Evolutionary conservation across 1,140 invertebrate genomes (phyloP), one percentile per base, ranked within the genome.

Genomic region (Drosophila kurseongensis): DNA sequence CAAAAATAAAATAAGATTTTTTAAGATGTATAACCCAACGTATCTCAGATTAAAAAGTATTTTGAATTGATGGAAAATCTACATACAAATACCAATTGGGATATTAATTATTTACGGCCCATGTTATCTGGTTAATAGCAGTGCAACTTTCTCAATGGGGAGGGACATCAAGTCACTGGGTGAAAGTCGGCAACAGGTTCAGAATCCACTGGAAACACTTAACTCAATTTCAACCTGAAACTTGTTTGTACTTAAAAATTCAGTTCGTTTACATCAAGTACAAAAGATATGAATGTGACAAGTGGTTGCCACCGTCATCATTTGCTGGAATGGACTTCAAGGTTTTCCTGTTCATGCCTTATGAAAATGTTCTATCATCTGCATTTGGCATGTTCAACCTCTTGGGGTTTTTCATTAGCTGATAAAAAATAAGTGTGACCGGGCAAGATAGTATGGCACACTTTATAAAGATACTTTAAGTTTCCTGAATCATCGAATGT

Each of bases 361-460:
- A 67, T 54, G 13, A 45, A 71, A 59, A 51, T 72, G 66, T 72
- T 71, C 54, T 60, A 58, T 72, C 66, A 73, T 51, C 32, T 59
- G 36, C 8, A 9, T 8, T 6, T 35, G 67, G 36, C 63, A 48
- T 71, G 51, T 18, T 57, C 29, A n/a, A 48, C 50, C 7, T n/a
- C 27, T 0, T 16, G 66, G 38, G 16, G 14, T 59, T 71, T 57
- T 27, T 48, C 18, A 5, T 1, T 27, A 14, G 36, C 67, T 71
- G 65, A 69, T 71, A 71, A 69, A 27, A 67, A 35, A 36, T 13
- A 47, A 36, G 27, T 36, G 41, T 38, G 58, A 29, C 58, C 14
- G 27, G 42, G 29, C 48, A 36, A 56, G 44, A 69, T 71, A 57
- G 65, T 16, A 27, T 13, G 35, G 1, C 1, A 9, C 23, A 55